Conservation (phyloP, 92 coral and sea anemone genomes). For the Phymanthus crucifer region DNA sequence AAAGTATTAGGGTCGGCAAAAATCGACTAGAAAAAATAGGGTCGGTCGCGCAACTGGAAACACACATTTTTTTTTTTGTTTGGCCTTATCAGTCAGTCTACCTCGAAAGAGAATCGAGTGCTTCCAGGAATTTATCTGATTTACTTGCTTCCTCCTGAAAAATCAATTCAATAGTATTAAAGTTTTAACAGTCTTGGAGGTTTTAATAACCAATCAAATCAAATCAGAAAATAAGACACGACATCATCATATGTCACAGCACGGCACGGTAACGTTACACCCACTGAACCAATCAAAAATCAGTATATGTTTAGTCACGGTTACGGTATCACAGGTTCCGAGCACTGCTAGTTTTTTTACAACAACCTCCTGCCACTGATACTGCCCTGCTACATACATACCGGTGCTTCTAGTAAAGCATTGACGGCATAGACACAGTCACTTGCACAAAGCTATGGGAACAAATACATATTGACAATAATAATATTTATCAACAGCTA, state of each 20-base stretch:
- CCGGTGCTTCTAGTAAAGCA: slow-evolving; percentile 89
- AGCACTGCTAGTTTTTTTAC: neutral
- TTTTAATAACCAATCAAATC: neutral
- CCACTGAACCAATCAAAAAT: no score
- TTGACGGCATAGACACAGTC: slow-evolving; percentile 87
- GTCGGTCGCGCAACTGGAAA: no score
- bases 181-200: neutral
- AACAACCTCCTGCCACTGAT: neutral
- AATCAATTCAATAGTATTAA: neutral
- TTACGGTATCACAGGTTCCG: neutral
- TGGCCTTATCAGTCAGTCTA: slow-evolving; percentile 1
- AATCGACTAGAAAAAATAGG: no score
- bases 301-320: neutral
- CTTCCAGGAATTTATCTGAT: slow-evolving; percentile 90
- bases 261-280: no score
- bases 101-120: slow-evolving; percentile 92
- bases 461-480: neutral
- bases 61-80: neutral
- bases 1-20: no score
- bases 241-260: no score
- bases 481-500: neutral
- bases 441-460: slow-evolving; percentile 89
- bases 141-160: slow-evolving; percentile 69
- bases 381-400: slow-evolving; percentile 34
- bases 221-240: no score